A percentile compares a stretch with the other conserved stretches of the same genome.
Conservation (phyloP, 2,113 vertebrate genomes). For the Marcusenius ussheri region DNA sequence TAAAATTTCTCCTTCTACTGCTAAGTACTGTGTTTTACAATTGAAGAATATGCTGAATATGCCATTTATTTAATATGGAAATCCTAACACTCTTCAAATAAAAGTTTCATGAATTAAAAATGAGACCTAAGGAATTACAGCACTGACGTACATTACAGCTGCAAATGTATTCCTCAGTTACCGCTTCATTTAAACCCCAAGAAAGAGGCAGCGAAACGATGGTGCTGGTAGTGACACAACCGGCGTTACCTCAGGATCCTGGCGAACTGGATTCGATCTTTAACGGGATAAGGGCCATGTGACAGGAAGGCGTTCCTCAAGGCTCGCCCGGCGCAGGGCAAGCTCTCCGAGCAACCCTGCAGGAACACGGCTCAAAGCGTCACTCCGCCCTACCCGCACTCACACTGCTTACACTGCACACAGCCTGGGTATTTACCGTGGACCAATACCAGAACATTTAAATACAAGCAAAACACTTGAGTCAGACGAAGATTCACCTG, state of each 20-base stretch:
- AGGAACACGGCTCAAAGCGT: constrained; percentile 37
- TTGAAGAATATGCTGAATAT: neutral
- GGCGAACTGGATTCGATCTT: constrained; percentile 88
- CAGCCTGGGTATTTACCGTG: neutral
- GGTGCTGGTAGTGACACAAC: too few species aligned
- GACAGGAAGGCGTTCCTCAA: constrained; percentile 84
- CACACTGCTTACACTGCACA: constrained; percentile 1
- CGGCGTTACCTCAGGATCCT: constrained; percentile 69
- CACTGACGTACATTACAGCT: neutral
- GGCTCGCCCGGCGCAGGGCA: constrained; percentile 82
- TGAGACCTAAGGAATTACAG: neutral
- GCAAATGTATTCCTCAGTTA: neutral
- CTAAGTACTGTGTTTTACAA: neutral
- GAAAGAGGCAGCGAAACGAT: neutral
- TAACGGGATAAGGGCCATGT: constrained; percentile 86
- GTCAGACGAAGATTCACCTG: neutral
- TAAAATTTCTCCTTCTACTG: neutral
- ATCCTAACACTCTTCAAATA: neutral
- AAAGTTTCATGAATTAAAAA: neutral
- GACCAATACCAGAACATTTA: neutral
- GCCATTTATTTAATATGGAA: neutral
- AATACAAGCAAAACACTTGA: neutral
- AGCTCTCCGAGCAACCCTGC: constrained; percentile 89
- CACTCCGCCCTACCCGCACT: neutral
- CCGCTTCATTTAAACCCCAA: neutral